phyloP scores from a whole-genome alignment of 23 tunicate species.

The Botrylloides violaceus region DNA sequence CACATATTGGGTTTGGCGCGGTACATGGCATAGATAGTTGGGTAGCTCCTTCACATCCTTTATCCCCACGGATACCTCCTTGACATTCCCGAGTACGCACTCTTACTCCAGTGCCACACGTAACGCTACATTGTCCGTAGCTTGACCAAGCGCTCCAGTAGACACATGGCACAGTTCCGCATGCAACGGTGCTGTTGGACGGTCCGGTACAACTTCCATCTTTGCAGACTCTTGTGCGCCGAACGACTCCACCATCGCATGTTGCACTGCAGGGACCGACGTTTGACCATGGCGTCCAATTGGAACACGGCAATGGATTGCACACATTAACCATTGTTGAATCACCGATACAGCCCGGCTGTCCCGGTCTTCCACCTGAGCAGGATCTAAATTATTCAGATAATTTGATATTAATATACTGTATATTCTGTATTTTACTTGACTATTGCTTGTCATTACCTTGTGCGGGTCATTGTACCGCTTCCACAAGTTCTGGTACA shows the following conservation, averaged over 20 bases:
- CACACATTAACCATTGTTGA: slow-evolving; percentile 21
- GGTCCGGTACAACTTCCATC: slow-evolving; percentile 8
- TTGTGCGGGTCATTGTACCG: slow-evolving; percentile 12
- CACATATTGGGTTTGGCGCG: not conserved
- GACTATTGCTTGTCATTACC: slow-evolving; percentile 1
- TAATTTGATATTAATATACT: too few relatives aligned
- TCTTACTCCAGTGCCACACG: slow-evolving; percentile 8
- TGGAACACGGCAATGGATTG: slow-evolving; percentile 29
- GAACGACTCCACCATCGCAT: slow-evolving; percentile 16
- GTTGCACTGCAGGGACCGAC: not conserved
- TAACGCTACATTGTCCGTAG: slow-evolving; percentile 5
- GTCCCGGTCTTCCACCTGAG: slow-evolving; percentile 55
- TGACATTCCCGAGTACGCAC: slow-evolving; percentile 7
- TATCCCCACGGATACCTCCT: slow-evolving; percentile 7
- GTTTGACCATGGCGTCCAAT: slow-evolving; percentile 28
- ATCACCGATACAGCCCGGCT: slow-evolving; percentile 36
- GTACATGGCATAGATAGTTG: slow-evolving; percentile 1
- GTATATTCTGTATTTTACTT: too few relatives aligned
- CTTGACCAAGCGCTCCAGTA: slow-evolving; percentile 16
- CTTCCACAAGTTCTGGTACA: slow-evolving; percentile 15
- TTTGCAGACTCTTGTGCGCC: slow-evolving; percentile 2
- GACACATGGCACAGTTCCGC: slow-evolving; percentile 14
- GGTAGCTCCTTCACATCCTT: not conserved
- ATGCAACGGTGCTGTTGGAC: not conserved
- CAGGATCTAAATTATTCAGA: slow-evolving; percentile 30